These are phyloP conservation scores for Chloebia gouldiae DNA, from an alignment of 2,113 vertebrate species.

Conservation along the genomic window DNA sequence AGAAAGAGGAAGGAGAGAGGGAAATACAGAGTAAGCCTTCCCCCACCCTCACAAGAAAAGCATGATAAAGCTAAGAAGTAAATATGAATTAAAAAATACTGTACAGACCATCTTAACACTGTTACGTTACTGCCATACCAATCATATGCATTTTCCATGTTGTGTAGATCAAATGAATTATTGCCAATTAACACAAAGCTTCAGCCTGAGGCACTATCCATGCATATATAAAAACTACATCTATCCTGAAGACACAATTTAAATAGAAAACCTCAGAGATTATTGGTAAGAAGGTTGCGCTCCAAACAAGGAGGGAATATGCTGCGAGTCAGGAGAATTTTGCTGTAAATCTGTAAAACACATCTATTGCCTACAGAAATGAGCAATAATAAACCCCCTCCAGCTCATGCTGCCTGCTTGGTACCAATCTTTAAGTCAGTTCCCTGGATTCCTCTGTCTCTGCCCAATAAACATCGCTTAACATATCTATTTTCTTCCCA, in stretches of 20 bases:
- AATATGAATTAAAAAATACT: background rate
- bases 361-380: background rate
- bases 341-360: background rate
- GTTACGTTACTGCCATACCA: background rate
- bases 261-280: background rate
- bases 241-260: background rate
- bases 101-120: background rate
- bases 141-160: background rate
- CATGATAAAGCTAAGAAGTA: background rate
- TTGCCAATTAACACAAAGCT: background rate
- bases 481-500: background rate
- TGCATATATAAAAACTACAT: background rate
- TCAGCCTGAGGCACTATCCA: background rate
- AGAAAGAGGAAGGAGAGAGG: background rate
- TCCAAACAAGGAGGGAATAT: background rate
- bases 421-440: background rate
- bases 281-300: background rate
- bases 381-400: background rate
- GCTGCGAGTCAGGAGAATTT: background rate
- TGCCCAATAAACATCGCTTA: background rate
- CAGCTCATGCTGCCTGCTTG: background rate
- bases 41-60: rapidly evolving
- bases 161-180: background rate
- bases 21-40: background rate
- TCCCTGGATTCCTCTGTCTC: background rate